Percentiles rank a stretch among this genome's conserved stretches.
phyloP scores from a whole-genome alignment of 2,888 invertebrate species.

The Erebia aethiops region DNA sequence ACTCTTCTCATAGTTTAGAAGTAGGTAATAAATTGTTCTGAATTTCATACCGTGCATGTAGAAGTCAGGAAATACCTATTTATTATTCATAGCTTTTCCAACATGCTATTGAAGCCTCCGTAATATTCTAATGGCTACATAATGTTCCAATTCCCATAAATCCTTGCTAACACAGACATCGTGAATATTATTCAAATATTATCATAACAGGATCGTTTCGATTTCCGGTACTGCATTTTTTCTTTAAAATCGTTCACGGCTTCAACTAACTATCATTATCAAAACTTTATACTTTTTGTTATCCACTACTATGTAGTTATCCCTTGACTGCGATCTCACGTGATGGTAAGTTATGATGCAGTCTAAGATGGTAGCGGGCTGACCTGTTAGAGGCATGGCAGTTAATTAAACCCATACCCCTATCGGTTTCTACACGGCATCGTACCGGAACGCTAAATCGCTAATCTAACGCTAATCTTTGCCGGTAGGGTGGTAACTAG shows the following conservation, averaged over 20 bases:
- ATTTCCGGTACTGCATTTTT: slow-evolving; percentile 7
- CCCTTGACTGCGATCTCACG: too few species aligned
- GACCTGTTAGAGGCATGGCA: too few species aligned
- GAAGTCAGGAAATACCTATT: slow-evolving; percentile 12
- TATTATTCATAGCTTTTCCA: slow-evolving; percentile 22
- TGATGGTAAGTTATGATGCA: too few species aligned
- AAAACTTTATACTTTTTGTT: too few species aligned
- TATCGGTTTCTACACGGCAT: too few species aligned
- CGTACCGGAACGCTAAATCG: too few species aligned
- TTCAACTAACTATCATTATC: not conserved
- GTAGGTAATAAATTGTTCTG: not conserved
- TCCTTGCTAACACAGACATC: slow-evolving; percentile 12
- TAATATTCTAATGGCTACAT: slow-evolving; percentile 17
- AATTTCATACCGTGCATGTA: slow-evolving; percentile 10
- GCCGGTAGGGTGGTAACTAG: too few species aligned
- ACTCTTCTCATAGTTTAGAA: not conserved
- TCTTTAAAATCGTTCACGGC: not conserved
- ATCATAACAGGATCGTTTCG: slow-evolving; percentile 13
- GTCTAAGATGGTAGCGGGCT: too few species aligned
- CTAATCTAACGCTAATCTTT: too few species aligned
- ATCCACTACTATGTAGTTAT: too few species aligned
- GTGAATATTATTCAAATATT: slow-evolving; percentile 17
- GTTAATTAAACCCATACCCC: too few species aligned
- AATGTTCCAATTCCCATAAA: slow-evolving; percentile 16
- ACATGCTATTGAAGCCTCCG: slow-evolving; percentile 14